A percentile compares a stretch with the other conserved stretches of the same genome.
These are phyloP conservation scores for Drosophila miranda DNA, from an alignment of 1,140 invertebrate species.

Conservation along the genomic window DNA sequence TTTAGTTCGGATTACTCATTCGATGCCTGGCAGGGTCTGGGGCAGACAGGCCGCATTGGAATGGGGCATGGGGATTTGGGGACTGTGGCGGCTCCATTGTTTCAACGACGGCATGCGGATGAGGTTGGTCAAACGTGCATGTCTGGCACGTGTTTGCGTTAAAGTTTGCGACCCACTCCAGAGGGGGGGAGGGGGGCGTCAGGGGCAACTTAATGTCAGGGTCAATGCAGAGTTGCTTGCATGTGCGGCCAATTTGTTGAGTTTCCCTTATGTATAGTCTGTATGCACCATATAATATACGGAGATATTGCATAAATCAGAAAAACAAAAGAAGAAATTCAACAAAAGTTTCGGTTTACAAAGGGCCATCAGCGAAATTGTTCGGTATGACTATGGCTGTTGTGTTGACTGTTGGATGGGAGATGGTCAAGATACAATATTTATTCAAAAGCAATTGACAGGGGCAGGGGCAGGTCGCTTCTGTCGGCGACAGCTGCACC, in stretches of 20 bases:
- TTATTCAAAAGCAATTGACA: slow-evolving; percentile 64
- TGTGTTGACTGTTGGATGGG: slow-evolving; percentile 5
- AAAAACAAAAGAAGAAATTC: slow-evolving; percentile 14
- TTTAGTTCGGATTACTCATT: slow-evolving; percentile 72
- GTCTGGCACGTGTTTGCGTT: slow-evolving; percentile 68
- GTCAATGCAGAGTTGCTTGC: slow-evolving; percentile 59
- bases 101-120: slow-evolving; percentile 48
- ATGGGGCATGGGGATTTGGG: background rate
- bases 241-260: slow-evolving; percentile 52
- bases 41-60: background rate
- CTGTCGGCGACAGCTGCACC: slow-evolving; percentile 61
- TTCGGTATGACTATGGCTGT: slow-evolving; percentile 19
- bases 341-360: slow-evolving; percentile 46
- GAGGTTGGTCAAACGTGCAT: slow-evolving; percentile 75
- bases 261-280: slow-evolving; percentile 24
- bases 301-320: slow-evolving; percentile 64
- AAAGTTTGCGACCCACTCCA: slow-evolving; percentile 33
- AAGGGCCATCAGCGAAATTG: slow-evolving; percentile 10
- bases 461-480: slow-evolving; percentile 15
- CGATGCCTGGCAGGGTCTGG: slow-evolving; percentile 25
- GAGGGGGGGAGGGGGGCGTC: too few species aligned
- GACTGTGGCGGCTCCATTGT: slow-evolving; percentile 42
- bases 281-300: slow-evolving; percentile 36
- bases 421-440: slow-evolving; percentile 48
- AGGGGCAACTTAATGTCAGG: slow-evolving; percentile 65